Evolutionary conservation across 2,113 vertebrate species (phyloP).

Genomic region (Perca flavescens): DNA sequence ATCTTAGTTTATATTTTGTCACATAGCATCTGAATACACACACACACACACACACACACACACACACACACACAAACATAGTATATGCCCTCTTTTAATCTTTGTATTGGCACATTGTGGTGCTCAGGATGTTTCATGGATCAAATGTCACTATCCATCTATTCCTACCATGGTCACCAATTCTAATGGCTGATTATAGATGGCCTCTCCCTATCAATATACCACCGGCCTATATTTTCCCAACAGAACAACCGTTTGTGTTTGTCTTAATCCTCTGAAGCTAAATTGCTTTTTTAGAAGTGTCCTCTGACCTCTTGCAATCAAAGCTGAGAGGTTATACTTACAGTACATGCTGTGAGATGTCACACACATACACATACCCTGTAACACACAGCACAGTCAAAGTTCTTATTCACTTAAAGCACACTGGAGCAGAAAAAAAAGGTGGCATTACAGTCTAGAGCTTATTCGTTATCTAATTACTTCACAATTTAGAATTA

Average conservation of each 20-base stretch:
- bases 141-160: conserved; percentile 35
- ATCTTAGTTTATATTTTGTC: not conserved
- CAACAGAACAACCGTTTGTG: not conserved
- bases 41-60: not conserved
- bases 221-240: not conserved
- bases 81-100: conserved; percentile 30
- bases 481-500: not conserved
- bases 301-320: conserved; percentile 14
- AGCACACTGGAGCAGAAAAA: not conserved
- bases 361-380: not conserved
- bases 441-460: not conserved
- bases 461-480: not conserved
- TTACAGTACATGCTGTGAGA: not conserved
- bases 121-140: not conserved
- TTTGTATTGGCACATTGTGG: not conserved
- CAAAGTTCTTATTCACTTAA: not conserved
- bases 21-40: not conserved
- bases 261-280: not conserved
- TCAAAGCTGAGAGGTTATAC: not conserved
- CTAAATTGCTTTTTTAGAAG: too few relatives aligned
- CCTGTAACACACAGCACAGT: not conserved
- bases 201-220: conserved; percentile 23
- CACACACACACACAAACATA: not conserved
- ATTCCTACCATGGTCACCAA: conserved; percentile 26
- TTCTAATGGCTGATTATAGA: conserved; percentile 27